Conservation (phyloP, 2,113 vertebrate genomes). For the Rattus norvegicus region DNA sequence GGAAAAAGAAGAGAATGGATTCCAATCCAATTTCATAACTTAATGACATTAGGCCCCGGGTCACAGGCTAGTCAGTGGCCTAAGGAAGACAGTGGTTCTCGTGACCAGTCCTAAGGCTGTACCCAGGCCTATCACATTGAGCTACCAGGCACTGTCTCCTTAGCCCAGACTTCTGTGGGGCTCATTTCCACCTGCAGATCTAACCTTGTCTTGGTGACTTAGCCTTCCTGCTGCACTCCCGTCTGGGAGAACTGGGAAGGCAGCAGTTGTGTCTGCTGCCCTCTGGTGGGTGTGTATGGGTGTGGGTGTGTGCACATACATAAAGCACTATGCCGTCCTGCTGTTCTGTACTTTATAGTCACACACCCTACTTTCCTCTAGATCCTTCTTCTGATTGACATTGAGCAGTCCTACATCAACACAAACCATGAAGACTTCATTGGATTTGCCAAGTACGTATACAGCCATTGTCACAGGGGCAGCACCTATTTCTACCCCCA, state of each 20-base stretch:
- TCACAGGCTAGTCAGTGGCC: neutral
- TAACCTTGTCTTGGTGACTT: neutral
- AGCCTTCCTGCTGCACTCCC: too few species aligned
- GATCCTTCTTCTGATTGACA: constrained; percentile 98
- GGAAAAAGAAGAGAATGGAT: neutral
- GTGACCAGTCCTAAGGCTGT: neutral
- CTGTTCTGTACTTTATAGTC: neutral
- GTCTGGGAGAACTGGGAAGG: neutral
- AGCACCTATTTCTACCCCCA: neutral
- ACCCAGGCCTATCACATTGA: too few species aligned
- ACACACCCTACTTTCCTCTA: constrained; percentile 68
- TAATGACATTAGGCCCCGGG: neutral
- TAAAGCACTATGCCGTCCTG: neutral
- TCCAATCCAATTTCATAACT: neutral
- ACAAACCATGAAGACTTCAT: constrained; percentile 99
- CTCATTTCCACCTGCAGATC: neutral
- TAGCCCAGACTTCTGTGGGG: too few species aligned
- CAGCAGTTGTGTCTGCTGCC: neutral
- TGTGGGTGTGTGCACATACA: fast-evolving
- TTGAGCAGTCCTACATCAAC: constrained; percentile 99
- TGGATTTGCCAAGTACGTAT: constrained; percentile 96
- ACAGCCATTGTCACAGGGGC: neutral
- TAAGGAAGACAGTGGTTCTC: neutral
- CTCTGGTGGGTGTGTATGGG: neutral
- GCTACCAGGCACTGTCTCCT: neutral